A percentile compares a stretch with the other conserved stretches of the same genome.
These are phyloP conservation scores for Melopsittacus undulatus DNA, from an alignment of 2,797 vertebrate species.

Conservation along the genomic window DNA sequence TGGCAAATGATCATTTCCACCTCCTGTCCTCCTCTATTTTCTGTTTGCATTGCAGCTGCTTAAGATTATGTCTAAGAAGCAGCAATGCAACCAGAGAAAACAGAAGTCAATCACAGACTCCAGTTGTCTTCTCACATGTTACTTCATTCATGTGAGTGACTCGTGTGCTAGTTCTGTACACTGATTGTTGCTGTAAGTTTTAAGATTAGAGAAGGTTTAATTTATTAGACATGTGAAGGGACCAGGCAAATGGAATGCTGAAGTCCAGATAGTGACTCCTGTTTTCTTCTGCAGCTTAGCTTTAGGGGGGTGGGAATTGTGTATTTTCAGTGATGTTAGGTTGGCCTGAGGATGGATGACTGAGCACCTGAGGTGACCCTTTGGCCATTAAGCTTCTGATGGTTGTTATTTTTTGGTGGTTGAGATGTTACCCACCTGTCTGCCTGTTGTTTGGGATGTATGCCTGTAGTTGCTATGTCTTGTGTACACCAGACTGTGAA, in stretches of 20 bases:
- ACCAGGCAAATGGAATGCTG: not conserved
- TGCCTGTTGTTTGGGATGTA: not conserved
- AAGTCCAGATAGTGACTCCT: not conserved
- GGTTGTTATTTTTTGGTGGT: not conserved
- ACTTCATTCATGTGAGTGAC: not conserved
- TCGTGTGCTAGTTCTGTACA: fast-evolving
- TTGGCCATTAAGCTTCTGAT: not conserved
- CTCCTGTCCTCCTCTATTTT: not conserved
- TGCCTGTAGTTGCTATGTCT: not conserved
- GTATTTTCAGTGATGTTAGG: not conserved
- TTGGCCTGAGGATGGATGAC: not conserved
- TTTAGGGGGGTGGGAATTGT: not conserved
- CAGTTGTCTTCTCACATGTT: not conserved
- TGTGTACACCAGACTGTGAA: not conserved
- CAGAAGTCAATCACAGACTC: not conserved
- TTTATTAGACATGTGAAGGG: not conserved
- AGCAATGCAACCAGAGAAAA: not conserved
- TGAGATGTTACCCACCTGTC: not conserved
- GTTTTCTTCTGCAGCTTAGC: not conserved
- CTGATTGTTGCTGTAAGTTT: not conserved
- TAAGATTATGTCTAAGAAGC: not conserved
- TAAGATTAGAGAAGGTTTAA: not conserved
- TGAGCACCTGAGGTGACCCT: not conserved
- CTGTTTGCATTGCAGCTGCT: not conserved
- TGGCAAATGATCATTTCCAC: not conserved